A percentile compares a stretch with the other conserved stretches of the same genome.
These are phyloP conservation scores for Hylomyscus alleni DNA, from an alignment of 2,797 vertebrate species.

Conservation along the genomic window DNA sequence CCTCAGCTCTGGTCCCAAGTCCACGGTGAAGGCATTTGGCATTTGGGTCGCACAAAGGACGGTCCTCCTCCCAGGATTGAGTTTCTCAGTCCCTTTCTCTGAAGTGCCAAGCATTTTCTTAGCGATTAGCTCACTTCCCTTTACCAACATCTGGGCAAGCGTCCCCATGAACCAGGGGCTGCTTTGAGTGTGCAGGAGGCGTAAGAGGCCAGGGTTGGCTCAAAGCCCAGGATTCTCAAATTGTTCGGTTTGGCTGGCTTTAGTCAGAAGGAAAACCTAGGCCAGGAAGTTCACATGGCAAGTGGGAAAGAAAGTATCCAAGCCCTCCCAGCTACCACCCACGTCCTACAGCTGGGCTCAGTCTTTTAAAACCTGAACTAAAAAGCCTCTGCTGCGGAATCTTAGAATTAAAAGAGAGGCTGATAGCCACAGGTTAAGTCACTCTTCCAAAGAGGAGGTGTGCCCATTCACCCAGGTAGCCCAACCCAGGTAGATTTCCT, in stretches of 20 bases:
- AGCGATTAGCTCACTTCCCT: conserved; percentile 30
- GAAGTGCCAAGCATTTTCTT: not conserved
- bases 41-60: conserved; percentile 23
- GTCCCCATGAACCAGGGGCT: not conserved
- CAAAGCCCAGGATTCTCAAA: conserved; percentile 1
- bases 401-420: not conserved
- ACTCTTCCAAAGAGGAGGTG: not conserved
- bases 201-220: not conserved
- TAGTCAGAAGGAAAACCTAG: not conserved
- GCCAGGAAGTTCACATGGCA: not conserved
- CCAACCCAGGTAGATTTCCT: not conserved
- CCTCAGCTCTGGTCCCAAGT: not conserved
- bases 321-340: not conserved
- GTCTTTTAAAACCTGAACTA: conserved; percentile 4
- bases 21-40: not conserved
- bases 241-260: not conserved
- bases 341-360: not conserved
- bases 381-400: not conserved
- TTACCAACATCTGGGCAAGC: not conserved
- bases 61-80: not conserved
- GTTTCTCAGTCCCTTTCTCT: conserved; percentile 49
- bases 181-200: not conserved
- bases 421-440: not conserved
- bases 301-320: not conserved
- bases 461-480: accelerated